Conservation (phyloP, 2,797 vertebrate species). For the Lepilemur ruficaudatus region DNA sequence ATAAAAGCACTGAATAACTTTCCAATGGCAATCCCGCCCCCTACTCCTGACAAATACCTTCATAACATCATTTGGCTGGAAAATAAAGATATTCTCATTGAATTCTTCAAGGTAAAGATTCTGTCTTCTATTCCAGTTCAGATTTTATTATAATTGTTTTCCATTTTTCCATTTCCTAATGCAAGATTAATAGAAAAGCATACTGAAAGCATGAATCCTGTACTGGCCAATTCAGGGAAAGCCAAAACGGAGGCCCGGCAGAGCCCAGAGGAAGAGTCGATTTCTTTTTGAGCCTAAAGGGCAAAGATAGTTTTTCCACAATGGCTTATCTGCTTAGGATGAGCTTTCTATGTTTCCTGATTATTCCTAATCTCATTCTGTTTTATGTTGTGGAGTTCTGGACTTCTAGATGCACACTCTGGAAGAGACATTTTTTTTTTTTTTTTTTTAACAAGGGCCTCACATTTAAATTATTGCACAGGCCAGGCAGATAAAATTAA, state of each 20-base stretch:
- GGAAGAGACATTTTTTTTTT: not conserved
- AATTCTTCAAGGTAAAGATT: constrained; percentile 77
- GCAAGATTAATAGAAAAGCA: not conserved
- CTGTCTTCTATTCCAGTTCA: not conserved
- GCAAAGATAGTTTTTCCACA: not conserved
- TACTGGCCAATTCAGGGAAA: not conserved
- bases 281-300: not conserved
- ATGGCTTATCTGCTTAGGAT: not conserved
- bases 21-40: constrained; percentile 67
- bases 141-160: not conserved
- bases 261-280: not conserved
- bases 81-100: constrained; percentile 74
- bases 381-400: not conserved
- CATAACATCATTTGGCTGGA: constrained; percentile 73
- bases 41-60: constrained; percentile 71
- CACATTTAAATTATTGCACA: not conserved
- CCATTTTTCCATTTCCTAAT: not conserved
- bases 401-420: not conserved
- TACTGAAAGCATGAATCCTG: not conserved
- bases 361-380: not conserved
- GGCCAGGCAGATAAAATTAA: not conserved
- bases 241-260: not conserved
- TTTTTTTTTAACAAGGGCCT: not conserved
- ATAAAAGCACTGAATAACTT: constrained; percentile 69
- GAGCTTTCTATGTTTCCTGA: not conserved